Conservation (phyloP, 2,888 invertebrate genomes). For the Arctia plantaginis region DNA sequence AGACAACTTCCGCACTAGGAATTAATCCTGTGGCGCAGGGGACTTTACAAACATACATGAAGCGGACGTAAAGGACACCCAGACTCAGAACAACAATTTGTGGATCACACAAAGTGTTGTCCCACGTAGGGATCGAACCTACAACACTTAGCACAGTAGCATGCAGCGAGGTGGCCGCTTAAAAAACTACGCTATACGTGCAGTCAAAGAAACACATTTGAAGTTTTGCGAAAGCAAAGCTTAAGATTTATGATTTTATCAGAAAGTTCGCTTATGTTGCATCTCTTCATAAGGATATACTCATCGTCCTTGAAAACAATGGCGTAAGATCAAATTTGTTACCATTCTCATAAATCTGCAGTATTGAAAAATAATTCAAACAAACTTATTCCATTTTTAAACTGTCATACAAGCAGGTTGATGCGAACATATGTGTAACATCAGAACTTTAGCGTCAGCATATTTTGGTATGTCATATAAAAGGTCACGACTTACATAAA, state of each 20-base stretch:
- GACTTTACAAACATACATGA: too few relatives aligned
- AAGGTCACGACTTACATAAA: conserved; percentile 27
- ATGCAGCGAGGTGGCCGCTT: too few relatives aligned
- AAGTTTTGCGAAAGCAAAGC: background rate
- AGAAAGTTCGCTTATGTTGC: background rate
- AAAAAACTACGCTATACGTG: too few relatives aligned
- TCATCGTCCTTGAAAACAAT: background rate
- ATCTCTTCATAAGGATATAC: background rate
- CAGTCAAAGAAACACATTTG: too few relatives aligned
- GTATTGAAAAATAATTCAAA: background rate
- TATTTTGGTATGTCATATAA: conserved; percentile 14
- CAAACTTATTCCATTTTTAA: background rate
- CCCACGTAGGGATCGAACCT: too few relatives aligned
- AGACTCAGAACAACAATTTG: too few relatives aligned
- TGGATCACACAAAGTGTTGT: too few relatives aligned
- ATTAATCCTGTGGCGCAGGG: too few relatives aligned
- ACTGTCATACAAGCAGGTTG: conserved; percentile 7
- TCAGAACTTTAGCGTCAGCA: conserved; percentile 8
- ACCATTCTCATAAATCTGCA: background rate
- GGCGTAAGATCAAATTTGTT: background rate
- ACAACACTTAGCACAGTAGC: too few relatives aligned
- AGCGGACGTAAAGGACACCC: too few relatives aligned
- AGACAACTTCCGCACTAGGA: too few relatives aligned
- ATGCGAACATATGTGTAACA: background rate
- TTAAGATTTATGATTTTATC: background rate